Conservation (phyloP, 1,140 invertebrate genomes). For the Cyclina sinensis region DNA sequence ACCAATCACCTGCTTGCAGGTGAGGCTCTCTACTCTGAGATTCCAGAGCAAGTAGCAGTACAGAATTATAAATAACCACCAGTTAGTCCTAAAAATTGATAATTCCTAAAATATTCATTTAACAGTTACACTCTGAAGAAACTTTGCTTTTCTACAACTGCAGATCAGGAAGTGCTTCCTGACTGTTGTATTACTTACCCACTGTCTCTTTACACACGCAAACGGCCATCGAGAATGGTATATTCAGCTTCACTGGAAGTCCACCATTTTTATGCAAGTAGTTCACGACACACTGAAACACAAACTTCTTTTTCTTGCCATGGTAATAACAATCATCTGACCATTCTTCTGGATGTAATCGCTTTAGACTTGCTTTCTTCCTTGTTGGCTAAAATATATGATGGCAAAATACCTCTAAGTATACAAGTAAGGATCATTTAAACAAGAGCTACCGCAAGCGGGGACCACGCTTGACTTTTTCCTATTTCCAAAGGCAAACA, state of each 20-base stretch:
- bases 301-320: slow-evolving; percentile 36
- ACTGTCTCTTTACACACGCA: slow-evolving; percentile 44
- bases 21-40: too few species aligned
- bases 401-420: too few species aligned
- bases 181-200: slow-evolving; percentile 29
- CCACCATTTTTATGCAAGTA: slow-evolving; percentile 15
- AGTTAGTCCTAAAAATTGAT: neutral
- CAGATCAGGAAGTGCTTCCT: too few species aligned
- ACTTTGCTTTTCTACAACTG: too few species aligned
- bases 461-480: too few species aligned
- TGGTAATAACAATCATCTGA: slow-evolving; percentile 48
- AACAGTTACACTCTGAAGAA: neutral
- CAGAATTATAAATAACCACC: neutral
- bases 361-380: slow-evolving; percentile 4
- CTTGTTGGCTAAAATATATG: neutral
- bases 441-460: too few species aligned
- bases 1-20: too few species aligned
- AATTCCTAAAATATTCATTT: neutral
- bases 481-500: too few species aligned
- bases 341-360: slow-evolving; percentile 34
- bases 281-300: slow-evolving; percentile 49
- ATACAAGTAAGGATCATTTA: too few species aligned
- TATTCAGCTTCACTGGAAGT: slow-evolving; percentile 29
- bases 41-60: neutral
- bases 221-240: slow-evolving; percentile 29